A percentile compares a stretch with the other conserved stretches of the same genome.
phyloP scores from a whole-genome alignment of 2,888 invertebrate genomes.

The Salticus scenicus region DNA sequence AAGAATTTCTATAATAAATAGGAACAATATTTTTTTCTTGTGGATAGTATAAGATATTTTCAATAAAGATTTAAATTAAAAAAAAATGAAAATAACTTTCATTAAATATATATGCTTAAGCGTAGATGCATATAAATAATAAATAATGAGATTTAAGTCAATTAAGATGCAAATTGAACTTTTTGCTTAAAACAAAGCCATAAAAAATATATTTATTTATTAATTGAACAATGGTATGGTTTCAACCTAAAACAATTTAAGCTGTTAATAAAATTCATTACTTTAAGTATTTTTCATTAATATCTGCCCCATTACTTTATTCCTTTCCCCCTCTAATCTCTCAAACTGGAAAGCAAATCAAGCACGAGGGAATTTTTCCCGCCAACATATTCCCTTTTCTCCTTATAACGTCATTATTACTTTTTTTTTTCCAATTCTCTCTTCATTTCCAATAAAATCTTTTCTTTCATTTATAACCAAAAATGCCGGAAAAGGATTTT shows the following conservation, averaged over 20 bases:
- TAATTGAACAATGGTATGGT: not conserved
- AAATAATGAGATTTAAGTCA: too few species aligned
- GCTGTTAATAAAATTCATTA: slow-evolving; percentile 1
- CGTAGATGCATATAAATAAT: too few species aligned
- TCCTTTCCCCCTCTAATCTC: not conserved
- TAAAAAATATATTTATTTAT: not conserved
- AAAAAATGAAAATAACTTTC: too few species aligned
- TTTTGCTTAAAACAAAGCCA: too few species aligned
- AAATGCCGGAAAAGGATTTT: slow-evolving; percentile 39
- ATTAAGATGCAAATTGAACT: too few species aligned
- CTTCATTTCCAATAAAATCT: slow-evolving; percentile 50
- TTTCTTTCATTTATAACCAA: slow-evolving; percentile 55
- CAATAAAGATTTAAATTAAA: too few species aligned
- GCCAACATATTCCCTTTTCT: slow-evolving; percentile 6
- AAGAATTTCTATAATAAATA: too few species aligned
- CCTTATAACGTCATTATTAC: not conserved
- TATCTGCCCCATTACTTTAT: slow-evolving; percentile 1
- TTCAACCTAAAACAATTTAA: not conserved
- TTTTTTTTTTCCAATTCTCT: slow-evolving; percentile 4
- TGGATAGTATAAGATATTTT: too few species aligned
- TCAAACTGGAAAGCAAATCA: slow-evolving; percentile 9
- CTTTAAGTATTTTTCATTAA: not conserved
- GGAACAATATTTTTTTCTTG: too few species aligned
- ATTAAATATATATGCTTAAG: too few species aligned
- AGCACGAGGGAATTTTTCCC: slow-evolving; percentile 35